These are phyloP conservation scores for Ctenopoma kingsleyae DNA, from an alignment of 2,797 vertebrate genomes.

Conservation along the genomic window DNA sequence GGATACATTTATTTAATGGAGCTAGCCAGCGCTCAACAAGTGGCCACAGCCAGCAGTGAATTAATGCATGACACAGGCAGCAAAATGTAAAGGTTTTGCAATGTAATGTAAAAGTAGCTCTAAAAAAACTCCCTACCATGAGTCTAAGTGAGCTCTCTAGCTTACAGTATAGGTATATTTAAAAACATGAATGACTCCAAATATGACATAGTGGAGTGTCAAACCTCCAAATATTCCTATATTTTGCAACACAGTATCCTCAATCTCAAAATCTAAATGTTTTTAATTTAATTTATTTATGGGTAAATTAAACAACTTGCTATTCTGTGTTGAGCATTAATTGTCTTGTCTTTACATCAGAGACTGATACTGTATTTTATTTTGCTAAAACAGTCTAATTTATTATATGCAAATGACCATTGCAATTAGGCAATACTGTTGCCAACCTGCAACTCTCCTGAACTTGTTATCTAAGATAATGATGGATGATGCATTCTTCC, in stretches of 20 bases:
- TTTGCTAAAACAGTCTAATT: neutral
- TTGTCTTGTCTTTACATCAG: neutral
- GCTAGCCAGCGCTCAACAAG: too few species aligned
- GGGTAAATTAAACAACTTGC: neutral
- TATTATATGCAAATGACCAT: neutral
- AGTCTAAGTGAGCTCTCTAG: too few species aligned
- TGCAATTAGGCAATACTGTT: neutral
- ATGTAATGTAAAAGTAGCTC: too few species aligned
- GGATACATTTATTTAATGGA: too few species aligned
- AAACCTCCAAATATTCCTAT: neutral
- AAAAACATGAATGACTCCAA: neutral
- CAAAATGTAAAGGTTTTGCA: too few species aligned
- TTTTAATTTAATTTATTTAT: neutral
- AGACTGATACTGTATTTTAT: neutral
- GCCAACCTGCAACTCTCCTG: neutral
- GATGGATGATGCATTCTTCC: neutral
- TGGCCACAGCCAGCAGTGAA: too few species aligned
- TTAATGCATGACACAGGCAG: too few species aligned
- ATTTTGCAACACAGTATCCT: neutral
- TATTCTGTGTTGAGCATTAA: constrained; percentile 1
- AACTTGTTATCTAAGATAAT: neutral
- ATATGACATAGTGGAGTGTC: neutral
- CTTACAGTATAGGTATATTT: neutral
- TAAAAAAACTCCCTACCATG: too few species aligned
- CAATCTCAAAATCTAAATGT: neutral